Conservation (phyloP, 2,113 vertebrate species). For the Salvelinus fontinalis region DNA sequence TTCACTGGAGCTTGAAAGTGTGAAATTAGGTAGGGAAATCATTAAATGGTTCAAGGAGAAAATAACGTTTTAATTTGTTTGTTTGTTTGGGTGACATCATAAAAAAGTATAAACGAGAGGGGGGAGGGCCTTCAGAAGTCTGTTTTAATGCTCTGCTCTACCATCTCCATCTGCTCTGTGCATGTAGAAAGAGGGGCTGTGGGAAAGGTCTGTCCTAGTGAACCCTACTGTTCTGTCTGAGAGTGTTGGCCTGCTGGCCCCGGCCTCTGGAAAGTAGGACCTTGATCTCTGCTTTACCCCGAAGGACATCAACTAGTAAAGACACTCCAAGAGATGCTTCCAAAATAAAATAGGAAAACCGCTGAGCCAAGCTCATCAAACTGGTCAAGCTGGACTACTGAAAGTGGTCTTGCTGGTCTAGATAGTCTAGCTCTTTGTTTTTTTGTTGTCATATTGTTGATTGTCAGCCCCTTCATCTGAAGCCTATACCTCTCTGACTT, state of each 20-base stretch:
- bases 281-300: constrained; percentile 34
- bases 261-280: constrained; percentile 22
- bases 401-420: too few relatives aligned
- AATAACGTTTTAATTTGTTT: not conserved
- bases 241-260: not conserved
- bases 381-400: not conserved
- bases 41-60: constrained; percentile 32
- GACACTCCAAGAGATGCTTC: not conserved
- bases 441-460: too few relatives aligned
- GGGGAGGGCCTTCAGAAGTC: constrained; percentile 11
- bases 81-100: constrained; percentile 34
- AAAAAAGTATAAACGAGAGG: not conserved
- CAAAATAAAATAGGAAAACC: not conserved
- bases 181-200: constrained; percentile 26
- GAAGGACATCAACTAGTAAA: constrained; percentile 32
- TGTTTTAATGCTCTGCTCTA: constrained; percentile 4
- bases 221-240: constrained; percentile 27
- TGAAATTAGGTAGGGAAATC: constrained; percentile 41
- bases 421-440: too few relatives aligned
- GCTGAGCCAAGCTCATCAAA: not conserved
- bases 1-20: constrained; percentile 31
- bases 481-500: constrained; percentile 34
- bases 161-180: constrained; percentile 12
- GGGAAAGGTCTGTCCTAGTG: constrained; percentile 54
- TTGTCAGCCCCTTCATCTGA: constrained; percentile 12